A percentile compares a stretch with the other conserved stretches of the same genome.
Conservation (phyloP, 2,113 vertebrate species). For the Megatriorchis doriae region DNA sequence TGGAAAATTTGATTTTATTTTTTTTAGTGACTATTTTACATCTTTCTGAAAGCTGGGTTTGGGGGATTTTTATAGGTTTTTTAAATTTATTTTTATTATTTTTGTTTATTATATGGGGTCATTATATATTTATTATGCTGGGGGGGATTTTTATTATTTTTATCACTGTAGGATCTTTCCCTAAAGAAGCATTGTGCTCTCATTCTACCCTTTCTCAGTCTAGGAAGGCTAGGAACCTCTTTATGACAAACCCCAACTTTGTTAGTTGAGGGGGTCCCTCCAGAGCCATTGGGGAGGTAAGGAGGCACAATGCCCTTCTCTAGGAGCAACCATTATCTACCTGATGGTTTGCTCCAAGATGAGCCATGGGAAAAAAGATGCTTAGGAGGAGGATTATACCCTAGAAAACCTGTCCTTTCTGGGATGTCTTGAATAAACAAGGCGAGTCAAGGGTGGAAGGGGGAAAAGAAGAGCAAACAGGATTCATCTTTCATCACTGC, state of each 20-base stretch:
- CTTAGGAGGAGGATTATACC: not conserved
- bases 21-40: not conserved
- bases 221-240: not conserved
- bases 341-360: not conserved
- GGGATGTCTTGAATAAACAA: not conserved
- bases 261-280: not conserved
- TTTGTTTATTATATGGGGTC: not conserved
- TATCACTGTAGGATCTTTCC: not conserved
- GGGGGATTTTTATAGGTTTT: not conserved
- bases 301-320: not conserved
- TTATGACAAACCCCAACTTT: not conserved
- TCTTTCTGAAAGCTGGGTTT: not conserved
- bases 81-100: not conserved
- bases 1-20: not conserved
- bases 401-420: not conserved
- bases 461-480: not conserved
- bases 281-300: not conserved
- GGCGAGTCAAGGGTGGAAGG: not conserved
- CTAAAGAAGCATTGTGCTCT: not conserved
- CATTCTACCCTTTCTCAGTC: not conserved
- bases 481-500: not conserved
- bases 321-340: not conserved
- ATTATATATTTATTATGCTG: not conserved
- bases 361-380: not conserved
- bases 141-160: not conserved